Conservation (phyloP, 2,888 invertebrate species). For the Drosophila vallismaia region DNA sequence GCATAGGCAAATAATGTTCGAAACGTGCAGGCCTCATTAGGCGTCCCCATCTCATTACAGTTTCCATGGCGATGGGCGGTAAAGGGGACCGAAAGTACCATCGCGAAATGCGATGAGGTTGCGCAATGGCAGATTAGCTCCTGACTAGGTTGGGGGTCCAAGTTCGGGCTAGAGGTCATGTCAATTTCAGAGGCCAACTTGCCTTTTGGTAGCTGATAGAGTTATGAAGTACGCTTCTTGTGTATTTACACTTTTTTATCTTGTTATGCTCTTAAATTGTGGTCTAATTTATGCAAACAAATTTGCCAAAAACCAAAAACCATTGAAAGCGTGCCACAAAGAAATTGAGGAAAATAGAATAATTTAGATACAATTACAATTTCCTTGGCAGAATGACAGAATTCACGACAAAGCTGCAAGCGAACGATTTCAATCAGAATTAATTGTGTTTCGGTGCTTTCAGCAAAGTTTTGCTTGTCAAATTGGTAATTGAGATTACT, state of each 20-base stretch:
- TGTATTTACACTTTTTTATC: not conserved
- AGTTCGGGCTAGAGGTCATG: not conserved
- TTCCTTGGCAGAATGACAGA: slow-evolving; percentile 48
- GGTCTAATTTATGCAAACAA: slow-evolving; percentile 25
- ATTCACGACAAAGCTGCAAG: slow-evolving; percentile 18
- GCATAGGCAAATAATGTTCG: slow-evolving; percentile 53
- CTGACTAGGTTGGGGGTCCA: slow-evolving; percentile 5
- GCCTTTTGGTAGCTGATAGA: not conserved
- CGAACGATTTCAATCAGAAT: slow-evolving; percentile 61
- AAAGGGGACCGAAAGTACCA: slow-evolving; percentile 9
- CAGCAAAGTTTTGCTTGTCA: slow-evolving; percentile 9
- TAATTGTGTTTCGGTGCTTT: slow-evolving; percentile 39
- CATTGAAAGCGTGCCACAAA: slow-evolving; percentile 27
- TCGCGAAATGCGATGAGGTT: slow-evolving; percentile 58
- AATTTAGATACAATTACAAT: slow-evolving; percentile 32
- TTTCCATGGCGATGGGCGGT: slow-evolving; percentile 12
- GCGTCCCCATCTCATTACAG: slow-evolving; percentile 20
- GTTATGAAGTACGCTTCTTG: not conserved
- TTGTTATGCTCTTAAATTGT: slow-evolving; percentile 15
- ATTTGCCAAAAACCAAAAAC: slow-evolving; percentile 3
- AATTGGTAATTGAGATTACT: slow-evolving; percentile 28
- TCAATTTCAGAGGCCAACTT: not conserved
- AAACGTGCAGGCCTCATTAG: slow-evolving; percentile 66
- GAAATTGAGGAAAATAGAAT: slow-evolving; percentile 6
- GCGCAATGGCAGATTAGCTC: slow-evolving; percentile 41